A percentile compares a stretch with the other conserved stretches of the same genome.
Evolutionary conservation across 2,113 vertebrate genomes (phyloP).

Genomic region (Centrocercus urophasianus): DNA sequence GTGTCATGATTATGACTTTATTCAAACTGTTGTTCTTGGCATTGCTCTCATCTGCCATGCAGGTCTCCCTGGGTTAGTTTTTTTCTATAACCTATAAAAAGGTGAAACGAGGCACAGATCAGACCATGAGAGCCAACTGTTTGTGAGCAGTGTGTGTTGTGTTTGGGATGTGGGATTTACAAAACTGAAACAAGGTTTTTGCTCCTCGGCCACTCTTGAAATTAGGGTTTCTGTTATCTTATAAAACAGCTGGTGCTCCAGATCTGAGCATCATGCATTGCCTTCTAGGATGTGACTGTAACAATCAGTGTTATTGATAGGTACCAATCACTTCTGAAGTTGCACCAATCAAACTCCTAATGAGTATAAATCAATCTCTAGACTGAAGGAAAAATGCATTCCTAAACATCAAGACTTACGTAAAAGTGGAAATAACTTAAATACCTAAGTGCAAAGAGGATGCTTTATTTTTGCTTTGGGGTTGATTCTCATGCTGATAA

Average conservation of each 20-base stretch:
- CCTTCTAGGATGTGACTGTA: neutral
- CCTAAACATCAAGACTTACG: neutral
- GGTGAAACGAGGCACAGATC: neutral
- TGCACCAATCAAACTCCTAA: neutral
- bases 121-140: neutral
- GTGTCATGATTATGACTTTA: neutral
- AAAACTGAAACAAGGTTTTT: neutral
- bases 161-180: neutral
- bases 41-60: neutral
- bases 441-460: neutral
- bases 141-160: neutral
- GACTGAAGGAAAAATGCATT: neutral
- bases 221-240: neutral
- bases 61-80: slow-evolving; percentile 35
- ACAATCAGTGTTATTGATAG: neutral
- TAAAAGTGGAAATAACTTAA: neutral
- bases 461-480: neutral
- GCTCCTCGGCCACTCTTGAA: neutral
- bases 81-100: slow-evolving; percentile 56
- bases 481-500: neutral
- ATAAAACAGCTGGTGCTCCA: neutral
- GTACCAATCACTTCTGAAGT: neutral
- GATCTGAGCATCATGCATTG: neutral
- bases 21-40: neutral
- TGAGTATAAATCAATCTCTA: neutral